Conservation (phyloP, 2,113 vertebrate genomes). For the Hymenochirus boettgeri region DNA sequence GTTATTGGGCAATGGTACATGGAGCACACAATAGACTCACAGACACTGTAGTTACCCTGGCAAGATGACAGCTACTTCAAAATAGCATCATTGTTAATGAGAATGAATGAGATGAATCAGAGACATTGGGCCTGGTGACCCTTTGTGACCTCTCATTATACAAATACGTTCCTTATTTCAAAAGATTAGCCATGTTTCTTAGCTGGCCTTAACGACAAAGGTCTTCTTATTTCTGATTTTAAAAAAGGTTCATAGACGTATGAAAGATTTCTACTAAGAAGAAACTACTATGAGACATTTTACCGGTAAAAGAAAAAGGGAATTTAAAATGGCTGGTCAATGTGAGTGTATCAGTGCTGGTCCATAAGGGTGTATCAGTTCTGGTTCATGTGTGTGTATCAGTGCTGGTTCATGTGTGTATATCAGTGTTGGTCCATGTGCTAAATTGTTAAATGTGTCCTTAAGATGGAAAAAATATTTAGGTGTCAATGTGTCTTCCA, state of each 20-base stretch:
- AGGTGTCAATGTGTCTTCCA: no score
- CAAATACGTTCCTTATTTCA: slow-evolving; percentile 3
- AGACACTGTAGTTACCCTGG: slow-evolving; percentile 6
- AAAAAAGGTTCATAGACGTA: background rate
- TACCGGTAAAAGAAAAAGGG: no score
- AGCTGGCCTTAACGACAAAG: slow-evolving; percentile 4
- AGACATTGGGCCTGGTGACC: slow-evolving; percentile 9
- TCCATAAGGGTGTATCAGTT: no score
- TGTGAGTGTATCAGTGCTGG: no score
- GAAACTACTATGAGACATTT: no score
- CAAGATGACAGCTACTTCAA: slow-evolving; percentile 1
- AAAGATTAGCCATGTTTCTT: slow-evolving; percentile 3
- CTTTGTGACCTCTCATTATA: slow-evolving; percentile 4
- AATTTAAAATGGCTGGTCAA: background rate
- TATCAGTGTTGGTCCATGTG: no score
- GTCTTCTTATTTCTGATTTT: slow-evolving; percentile 4
- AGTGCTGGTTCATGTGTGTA: no score
- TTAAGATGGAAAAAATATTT: no score
- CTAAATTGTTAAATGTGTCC: no score
- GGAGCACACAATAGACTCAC: background rate
- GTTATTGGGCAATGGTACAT: slow-evolving; percentile 2
- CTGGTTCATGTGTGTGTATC: no score
- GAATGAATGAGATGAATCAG: slow-evolving; percentile 8
- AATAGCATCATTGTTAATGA: slow-evolving; percentile 10
- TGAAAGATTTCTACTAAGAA: no score